Conservation (phyloP, 2,888 invertebrate species). For the Epicampocera succincta region DNA sequence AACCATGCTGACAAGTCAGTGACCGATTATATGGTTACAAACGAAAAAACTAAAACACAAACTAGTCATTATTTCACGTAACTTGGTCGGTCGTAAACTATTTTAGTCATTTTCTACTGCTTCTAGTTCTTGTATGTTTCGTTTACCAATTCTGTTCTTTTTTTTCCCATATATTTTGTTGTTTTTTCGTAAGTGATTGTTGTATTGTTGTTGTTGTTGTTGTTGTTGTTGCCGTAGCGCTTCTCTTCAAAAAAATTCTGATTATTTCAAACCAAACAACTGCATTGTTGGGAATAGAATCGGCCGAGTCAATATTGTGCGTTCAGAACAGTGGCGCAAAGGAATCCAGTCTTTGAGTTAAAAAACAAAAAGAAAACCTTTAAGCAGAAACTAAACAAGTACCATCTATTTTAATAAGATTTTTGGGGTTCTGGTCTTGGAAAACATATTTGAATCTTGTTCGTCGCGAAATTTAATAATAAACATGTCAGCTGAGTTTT, state of each 20-base stretch:
- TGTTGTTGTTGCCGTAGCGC: slow-evolving; percentile 53
- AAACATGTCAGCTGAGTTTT: no score
- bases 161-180: slow-evolving; percentile 9
- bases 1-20: slow-evolving; percentile 72
- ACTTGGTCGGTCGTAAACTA: slow-evolving; percentile 73
- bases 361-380: neutral
- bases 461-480: no score
- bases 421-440: no score
- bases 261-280: slow-evolving; percentile 58
- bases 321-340: slow-evolving; percentile 32
- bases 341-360: neutral
- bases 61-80: slow-evolving; percentile 73
- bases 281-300: slow-evolving; percentile 51
- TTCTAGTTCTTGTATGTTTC: slow-evolving; percentile 43
- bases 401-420: no score
- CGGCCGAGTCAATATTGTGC: slow-evolving; percentile 49
- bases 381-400: neutral
- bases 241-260: slow-evolving; percentile 54
- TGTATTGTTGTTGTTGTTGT: slow-evolving; percentile 51
- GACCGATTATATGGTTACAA: slow-evolving; percentile 73
- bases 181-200: slow-evolving; percentile 41
- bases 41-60: slow-evolving; percentile 66
- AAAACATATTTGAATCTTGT: no score
- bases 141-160: slow-evolving; percentile 48
- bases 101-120: slow-evolving; percentile 66